Percentiles rank a stretch among this genome's conserved stretches.
Evolutionary conservation across 1,140 invertebrate genomes (phyloP).

Genomic region (Homarus americanus): DNA sequence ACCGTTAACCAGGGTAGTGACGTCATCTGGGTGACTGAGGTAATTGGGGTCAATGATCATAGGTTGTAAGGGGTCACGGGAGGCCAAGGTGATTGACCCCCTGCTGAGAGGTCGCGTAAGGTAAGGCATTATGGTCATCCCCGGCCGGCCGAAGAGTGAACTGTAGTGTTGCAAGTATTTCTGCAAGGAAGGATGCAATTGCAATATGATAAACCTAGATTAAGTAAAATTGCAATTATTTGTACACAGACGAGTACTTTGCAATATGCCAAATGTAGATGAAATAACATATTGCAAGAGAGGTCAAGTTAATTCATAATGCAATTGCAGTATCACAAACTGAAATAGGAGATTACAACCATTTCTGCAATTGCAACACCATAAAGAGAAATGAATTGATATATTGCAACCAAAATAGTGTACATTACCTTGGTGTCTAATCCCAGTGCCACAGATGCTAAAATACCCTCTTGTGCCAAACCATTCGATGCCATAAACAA

Average conservation of each 20-base stretch:
- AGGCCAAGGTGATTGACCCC: slow-evolving; percentile 25
- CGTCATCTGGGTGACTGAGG: slow-evolving; percentile 55
- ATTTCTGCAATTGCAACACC: too few relatives aligned
- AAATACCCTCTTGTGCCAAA: slow-evolving; percentile 76
- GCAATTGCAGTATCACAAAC: too few relatives aligned
- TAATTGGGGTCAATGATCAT: slow-evolving; percentile 56
- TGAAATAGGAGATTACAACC: too few relatives aligned
- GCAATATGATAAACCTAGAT: too few relatives aligned
- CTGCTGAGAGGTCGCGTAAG: slow-evolving; percentile 86
- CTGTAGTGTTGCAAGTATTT: slow-evolving; percentile 53
- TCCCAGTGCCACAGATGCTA: slow-evolving; percentile 16
- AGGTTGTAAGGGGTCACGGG: slow-evolving; percentile 30
- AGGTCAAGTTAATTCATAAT: too few relatives aligned
- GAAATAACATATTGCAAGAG: too few relatives aligned
- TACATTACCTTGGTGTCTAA: slow-evolving; percentile 18
- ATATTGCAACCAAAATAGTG: too few relatives aligned
- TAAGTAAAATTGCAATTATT: too few relatives aligned
- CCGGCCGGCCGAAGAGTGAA: slow-evolving; percentile 55
- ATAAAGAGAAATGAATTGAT: too few relatives aligned
- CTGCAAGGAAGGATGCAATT: slow-evolving; percentile 34
- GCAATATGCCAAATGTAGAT: too few relatives aligned
- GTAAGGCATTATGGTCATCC: slow-evolving; percentile 77
- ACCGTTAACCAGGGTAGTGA: slow-evolving; percentile 43
- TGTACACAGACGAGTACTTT: too few relatives aligned
- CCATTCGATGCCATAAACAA: slow-evolving; percentile 77